Evolutionary conservation across 1,140 invertebrate genomes (phyloP), one percentile per base, ranked within the genome.

Genomic region (Vollenhovia emeryi): DNA sequence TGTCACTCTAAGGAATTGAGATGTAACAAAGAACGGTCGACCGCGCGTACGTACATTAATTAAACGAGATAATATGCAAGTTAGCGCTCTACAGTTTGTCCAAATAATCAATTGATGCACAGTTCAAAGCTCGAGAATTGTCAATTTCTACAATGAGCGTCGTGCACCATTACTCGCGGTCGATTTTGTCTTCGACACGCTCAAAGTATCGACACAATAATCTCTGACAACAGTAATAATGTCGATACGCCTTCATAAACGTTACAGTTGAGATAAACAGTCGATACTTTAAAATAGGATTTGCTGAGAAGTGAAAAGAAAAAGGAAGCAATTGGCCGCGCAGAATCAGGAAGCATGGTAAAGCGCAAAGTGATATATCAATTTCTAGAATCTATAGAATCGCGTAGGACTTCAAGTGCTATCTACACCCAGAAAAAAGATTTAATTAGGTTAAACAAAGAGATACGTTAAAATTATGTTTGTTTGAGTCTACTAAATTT

Each of bases 281-380:
- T 13, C 24, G 55, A 60, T 40, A 68, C 45, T 86, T 86, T 45
- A 52, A 15, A 55, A 48, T 71, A 87, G 76, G 36, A 48, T 43
- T 48, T 9, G 8, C 57, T 15, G 5, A 2, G 40, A 74, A 36
- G 8, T 40, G 11, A n/a, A 8, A 9, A 57, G 43, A 30, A 27
- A 11, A 15, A 40, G 11, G 15, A 50, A 18, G 2, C 68, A 45
- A 64, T 24, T 50, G 15, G 24, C 8, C 30, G 15, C n/a, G 11
- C 18, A 33, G 13, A 15, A 57, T 55, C 7, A 45, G 21, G 15
- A 8, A 73, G 40, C 3, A 33, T 6, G 30, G 2, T 24, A 27
- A 2, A 36, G 8, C 15, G 5, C 24, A 55, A n/a, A n/a, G 48
- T 0, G 13, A n/a, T n/a, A n/a, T n/a, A n/a, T n/a, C n/a, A n/a